Conservation (phyloP, 37 sponge, comb jelly and placozoan genomes). For the Hexactinellida sp. region DNA sequence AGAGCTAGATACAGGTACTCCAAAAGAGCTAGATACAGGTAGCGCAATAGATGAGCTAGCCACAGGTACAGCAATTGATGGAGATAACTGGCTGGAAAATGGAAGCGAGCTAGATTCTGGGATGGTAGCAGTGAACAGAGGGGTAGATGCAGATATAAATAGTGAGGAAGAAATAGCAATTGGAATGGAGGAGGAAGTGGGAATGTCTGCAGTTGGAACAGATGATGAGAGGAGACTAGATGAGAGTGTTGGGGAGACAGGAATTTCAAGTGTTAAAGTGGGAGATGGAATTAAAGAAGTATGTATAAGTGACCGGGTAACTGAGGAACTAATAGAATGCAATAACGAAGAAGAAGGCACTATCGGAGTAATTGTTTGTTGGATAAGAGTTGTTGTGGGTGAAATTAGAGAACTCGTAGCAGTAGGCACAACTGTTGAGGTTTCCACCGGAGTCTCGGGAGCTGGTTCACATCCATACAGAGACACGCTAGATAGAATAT, state of each 20-base stretch:
- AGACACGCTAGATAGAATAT: background rate
- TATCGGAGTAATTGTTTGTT: background rate
- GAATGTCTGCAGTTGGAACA: background rate
- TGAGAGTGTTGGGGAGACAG: background rate
- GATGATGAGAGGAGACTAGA: background rate
- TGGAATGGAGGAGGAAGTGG: background rate
- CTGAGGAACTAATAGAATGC: background rate
- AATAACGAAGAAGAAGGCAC: background rate
- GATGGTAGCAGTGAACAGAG: background rate
- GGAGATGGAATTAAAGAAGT: background rate
- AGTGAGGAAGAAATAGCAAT: background rate
- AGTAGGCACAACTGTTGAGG: background rate
- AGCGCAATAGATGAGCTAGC: too few species aligned
- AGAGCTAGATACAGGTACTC: background rate
- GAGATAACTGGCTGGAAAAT: background rate
- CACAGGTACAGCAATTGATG: background rate
- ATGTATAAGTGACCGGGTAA: background rate
- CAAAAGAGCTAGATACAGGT: background rate
- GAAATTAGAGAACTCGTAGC: background rate
- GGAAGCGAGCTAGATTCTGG: too few species aligned
- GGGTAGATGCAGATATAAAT: background rate
- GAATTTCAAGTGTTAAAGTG: background rate
- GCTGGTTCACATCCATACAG: constrained; percentile 9
- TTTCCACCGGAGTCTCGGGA: background rate
- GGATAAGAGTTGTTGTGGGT: background rate